phyloP scores from a whole-genome alignment of 2,888 invertebrate species.

The Gibbula magus region DNA sequence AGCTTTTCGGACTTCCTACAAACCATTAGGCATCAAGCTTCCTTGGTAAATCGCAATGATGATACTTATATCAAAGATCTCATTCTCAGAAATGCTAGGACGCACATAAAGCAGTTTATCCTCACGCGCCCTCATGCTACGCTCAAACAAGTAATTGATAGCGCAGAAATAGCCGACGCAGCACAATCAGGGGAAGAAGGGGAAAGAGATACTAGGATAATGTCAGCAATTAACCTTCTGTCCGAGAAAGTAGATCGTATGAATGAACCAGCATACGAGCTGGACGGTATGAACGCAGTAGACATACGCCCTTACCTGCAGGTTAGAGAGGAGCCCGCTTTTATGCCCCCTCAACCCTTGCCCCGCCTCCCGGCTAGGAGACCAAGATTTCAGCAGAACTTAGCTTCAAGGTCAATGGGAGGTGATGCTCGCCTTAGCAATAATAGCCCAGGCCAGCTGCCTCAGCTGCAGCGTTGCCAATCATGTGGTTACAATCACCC shows the following conservation, averaged over 20 bases:
- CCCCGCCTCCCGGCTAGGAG: neutral
- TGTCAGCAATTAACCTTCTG: neutral
- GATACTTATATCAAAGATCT: neutral
- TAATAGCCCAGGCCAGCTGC: no score
- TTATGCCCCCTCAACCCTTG: no score
- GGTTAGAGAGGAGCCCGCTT: no score
- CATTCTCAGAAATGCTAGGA: neutral
- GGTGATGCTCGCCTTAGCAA: no score
- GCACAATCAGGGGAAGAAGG: neutral
- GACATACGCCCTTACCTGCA: neutral
- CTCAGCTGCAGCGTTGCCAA: no score
- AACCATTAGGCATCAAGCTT: no score
- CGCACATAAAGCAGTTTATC: neutral
- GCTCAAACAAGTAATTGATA: neutral
- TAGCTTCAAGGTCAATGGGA: no score
- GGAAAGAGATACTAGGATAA: neutral
- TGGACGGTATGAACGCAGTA: neutral
- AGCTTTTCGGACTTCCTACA: no score
- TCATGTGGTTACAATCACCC: no score
- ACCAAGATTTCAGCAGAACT: no score
- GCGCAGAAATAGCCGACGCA: neutral
- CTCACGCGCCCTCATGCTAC: neutral
- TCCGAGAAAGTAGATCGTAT: neutral
- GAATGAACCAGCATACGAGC: no score
- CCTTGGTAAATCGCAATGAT: neutral